These are phyloP conservation scores for Globodera rostochiensis DNA, from an alignment of 1,140 invertebrate species.

Conservation along the genomic window DNA sequence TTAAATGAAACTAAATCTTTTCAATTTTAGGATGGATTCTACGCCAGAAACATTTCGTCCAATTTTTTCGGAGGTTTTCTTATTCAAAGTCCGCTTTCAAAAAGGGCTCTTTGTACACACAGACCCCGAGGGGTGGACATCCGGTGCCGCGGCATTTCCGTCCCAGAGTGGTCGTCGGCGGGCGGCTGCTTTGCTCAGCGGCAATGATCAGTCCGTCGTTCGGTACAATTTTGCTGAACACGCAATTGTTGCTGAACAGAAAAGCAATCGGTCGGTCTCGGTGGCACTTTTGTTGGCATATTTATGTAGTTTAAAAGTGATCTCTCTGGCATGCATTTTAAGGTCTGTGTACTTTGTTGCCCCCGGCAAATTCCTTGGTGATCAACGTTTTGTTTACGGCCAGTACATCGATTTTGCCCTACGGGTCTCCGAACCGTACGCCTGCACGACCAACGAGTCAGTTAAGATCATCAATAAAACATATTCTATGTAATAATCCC, in stretches of 20 bases:
- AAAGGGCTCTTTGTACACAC: too few species aligned
- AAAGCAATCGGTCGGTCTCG: slow-evolving; percentile 7
- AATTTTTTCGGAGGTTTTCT: slow-evolving; percentile 63
- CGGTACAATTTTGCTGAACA: slow-evolving; percentile 6
- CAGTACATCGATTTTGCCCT: slow-evolving; percentile 84
- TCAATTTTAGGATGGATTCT: slow-evolving; percentile 74
- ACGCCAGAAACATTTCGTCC: slow-evolving; percentile 69
- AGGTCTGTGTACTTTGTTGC: slow-evolving; percentile 81
- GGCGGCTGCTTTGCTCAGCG: slow-evolving; percentile 7
- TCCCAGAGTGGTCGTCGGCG: not conserved
- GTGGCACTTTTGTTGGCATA: not conserved
- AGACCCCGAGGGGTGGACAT: too few species aligned
- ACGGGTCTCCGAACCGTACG: slow-evolving; percentile 72
- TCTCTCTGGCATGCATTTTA: not conserved
- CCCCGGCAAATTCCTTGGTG: slow-evolving; percentile 77
- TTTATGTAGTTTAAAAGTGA: not conserved
- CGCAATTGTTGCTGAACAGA: not conserved
- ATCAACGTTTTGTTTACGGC: slow-evolving; percentile 91
- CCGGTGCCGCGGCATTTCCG: not conserved
- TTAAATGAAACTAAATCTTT: too few species aligned
- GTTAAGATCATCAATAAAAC: too few species aligned
- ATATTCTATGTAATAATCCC: too few species aligned
- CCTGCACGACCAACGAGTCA: not conserved
- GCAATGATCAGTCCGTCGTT: not conserved
- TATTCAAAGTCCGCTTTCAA: too few species aligned